Evolutionary conservation across 2,888 invertebrate genomes (phyloP).

Genomic region (Leucophenga montana): DNA sequence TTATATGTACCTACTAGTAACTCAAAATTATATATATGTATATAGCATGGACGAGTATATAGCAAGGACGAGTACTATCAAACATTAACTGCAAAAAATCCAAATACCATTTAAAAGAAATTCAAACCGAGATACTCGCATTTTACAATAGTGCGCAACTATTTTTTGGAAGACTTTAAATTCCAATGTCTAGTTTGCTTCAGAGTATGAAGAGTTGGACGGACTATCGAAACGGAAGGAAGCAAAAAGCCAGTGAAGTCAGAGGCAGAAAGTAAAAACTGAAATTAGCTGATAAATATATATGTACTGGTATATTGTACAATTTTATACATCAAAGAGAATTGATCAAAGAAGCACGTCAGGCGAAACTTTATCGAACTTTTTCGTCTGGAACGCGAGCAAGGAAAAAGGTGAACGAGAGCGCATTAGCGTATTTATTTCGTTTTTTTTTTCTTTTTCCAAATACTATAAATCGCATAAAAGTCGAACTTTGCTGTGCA

Average conservation of each 20-base stretch:
- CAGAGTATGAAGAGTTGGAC: no score
- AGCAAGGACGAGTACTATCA: no score
- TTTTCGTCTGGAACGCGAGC: no score
- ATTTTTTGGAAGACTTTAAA: conserved; percentile 18
- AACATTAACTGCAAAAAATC: no score
- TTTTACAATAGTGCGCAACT: no score
- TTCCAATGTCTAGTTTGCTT: neutral
- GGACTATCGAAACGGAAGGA: conserved; percentile 35
- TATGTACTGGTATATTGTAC: neutral
- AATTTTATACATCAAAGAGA: conserved; percentile 21
- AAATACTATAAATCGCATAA: neutral
- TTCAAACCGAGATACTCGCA: no score
- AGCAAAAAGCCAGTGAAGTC: neutral
- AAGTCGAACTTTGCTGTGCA: neutral
- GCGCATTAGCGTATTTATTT: conserved; percentile 1
- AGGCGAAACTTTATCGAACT: neutral
- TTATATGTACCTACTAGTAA: no score
- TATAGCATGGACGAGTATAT: no score
- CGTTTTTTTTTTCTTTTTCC: neutral
- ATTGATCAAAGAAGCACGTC: neutral
- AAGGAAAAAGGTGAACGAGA: neutral
- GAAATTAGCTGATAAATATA: conserved; percentile 16
- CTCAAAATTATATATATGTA: no score
- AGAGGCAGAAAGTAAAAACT: neutral
- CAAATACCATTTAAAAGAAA: no score